Evolutionary conservation across 2,888 invertebrate genomes (phyloP).

Genomic region (Lasioglossum figueresi): DNA sequence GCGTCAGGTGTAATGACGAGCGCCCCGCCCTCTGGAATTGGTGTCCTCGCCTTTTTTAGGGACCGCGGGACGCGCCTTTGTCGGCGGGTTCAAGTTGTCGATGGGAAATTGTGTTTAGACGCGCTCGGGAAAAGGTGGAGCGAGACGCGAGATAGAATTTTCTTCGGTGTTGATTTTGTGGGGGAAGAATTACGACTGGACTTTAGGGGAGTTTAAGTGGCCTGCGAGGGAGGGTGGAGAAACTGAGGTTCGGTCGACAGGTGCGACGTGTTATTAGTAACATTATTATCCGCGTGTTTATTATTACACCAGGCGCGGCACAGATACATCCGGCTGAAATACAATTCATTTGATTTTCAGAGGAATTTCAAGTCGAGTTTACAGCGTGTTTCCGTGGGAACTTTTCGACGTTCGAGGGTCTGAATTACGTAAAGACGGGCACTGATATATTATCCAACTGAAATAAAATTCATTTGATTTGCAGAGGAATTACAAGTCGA

Average conservation of each 20-base stretch:
- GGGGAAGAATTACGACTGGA: background rate
- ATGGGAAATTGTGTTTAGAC: background rate
- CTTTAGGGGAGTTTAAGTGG: background rate
- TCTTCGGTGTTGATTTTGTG: background rate
- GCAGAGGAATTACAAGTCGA: background rate
- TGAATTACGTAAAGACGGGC: no score
- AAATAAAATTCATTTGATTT: background rate
- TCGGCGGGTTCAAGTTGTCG: background rate
- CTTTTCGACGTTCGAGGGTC: background rate
- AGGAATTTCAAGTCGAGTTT: background rate
- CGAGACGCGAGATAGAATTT: background rate
- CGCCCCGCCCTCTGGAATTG: background rate
- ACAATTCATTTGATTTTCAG: background rate
- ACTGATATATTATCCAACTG: no score
- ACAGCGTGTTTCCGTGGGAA: background rate
- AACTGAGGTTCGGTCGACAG: background rate
- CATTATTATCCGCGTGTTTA: no score
- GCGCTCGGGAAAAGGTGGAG: background rate
- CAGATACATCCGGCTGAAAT: no score
- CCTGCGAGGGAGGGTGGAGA: background rate
- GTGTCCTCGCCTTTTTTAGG: background rate
- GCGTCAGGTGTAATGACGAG: constrained; percentile 26
- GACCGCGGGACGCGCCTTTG: background rate
- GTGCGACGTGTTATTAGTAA: background rate
- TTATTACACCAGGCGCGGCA: no score